Evolutionary conservation across 1,140 invertebrate genomes (phyloP), one percentile per base, ranked within the genome.

Genomic region (Cotesia vestalis): DNA sequence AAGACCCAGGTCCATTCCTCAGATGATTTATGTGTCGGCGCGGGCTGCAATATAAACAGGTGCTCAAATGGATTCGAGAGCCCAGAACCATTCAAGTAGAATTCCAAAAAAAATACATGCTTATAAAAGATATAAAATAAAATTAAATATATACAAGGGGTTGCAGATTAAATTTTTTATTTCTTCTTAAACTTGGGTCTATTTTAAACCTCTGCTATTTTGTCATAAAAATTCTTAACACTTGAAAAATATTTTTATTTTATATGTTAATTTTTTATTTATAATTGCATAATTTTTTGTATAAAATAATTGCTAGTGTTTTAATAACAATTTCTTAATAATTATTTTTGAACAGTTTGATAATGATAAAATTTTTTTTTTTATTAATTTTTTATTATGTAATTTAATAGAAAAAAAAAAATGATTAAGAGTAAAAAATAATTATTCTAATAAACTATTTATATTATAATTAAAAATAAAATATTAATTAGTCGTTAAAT

Each of bases 21-120:
- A 46, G 66, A 75, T 77, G 76, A 77, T 77, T 77, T 75, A 77
- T 77, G 73, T 68, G 73, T 73, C 68, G 73, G 73, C 71, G 69
- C 17, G 36, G 68, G 68, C 52, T 64, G 73, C 66, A 75, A 77
- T 77, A 77, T 71, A 77, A 77, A 77, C 76, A 77, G 76, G 76
- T 77, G 76, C 73, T 71, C 46, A 38, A 38, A 46, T 51, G 5
- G 66, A 57, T 62, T 69, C 61, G 38, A 62, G 61, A 68, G 36
- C 62, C 64, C 11, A 75, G 66, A 69, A 35, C 59, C 71, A 75
- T 71, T 64, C 55, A 66, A 75, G 73, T 72, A 69, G 64, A 71
- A 69, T 67, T 59, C 60, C 63, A 68, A 55, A 59, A 53, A 59
- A 66, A 46, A 61, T 68, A 46, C 60, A 73, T 52, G 61, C 66